Evolutionary conservation across 2,797 vertebrate species (phyloP), one percentile per base, ranked within the genome.

Genomic region (Sibirionetta formosa): DNA sequence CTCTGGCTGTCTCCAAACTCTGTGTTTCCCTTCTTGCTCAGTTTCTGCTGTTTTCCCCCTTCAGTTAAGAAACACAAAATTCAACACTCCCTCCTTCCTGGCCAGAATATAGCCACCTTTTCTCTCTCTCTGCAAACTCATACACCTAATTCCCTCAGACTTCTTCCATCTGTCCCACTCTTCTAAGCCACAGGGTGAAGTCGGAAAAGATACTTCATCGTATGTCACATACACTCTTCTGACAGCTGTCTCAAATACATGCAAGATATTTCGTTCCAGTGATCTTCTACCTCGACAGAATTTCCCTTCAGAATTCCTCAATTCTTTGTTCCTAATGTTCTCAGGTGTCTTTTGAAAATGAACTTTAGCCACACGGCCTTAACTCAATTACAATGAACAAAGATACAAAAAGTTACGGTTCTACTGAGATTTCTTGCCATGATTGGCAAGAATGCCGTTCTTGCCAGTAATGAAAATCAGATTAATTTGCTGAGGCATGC

Each of bases 271-370:
- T 95, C 53, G 65, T 68, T 60, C 46, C 76, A 38, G 75, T 48
- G 87, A 92, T 86, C 71, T 83, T 54, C 86, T 87, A 91, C 36
- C 48, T 76, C 64, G 56, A 18, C 11, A 42, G 79, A 93, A 78
- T 29, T 82, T 54, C 65, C 65, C 35, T 8, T 58, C 82, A 83
- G 9, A 73, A 82, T 54, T 73, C 44, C 36, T 53, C 51, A 81
- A 60, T 40, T 83, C 66, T 80, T 77, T 9, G 2, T 29, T 71
- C 90, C 82, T 56, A 86, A 76, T 23, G 23, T 58, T 82, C 69
- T 68, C n/a, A 65, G 76, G 68, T 35, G 22, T 82, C 57, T 61
- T 82, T 46, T n/a, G 24, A 88, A 81, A 71, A 10, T 3, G 23
- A 93, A 73, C 68, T 84, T 91, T 27, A 91, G 68, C 82, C 76